Base-by-base conservation (phyloP, 2,113 vertebrate species). In the Coregonus clupeaformis region DNA sequence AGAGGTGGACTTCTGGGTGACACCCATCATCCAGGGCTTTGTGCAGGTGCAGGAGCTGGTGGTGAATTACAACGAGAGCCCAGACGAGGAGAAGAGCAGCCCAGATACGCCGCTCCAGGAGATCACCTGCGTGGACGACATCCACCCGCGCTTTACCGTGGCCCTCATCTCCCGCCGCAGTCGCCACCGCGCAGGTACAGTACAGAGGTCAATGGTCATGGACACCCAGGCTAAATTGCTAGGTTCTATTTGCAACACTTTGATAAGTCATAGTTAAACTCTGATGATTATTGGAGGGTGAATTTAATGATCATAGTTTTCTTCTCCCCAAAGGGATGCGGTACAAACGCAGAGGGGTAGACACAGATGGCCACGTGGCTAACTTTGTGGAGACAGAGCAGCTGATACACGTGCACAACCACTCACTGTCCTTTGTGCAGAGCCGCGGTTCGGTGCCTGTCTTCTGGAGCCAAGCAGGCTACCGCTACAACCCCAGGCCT, bases 311-410 rank as follows among this genome's bases (percentile, higher is more conserved):
- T 49, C 49, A 42, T 75, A 47, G 20, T 13, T 81, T 75, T 2
- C 69, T 83, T 79, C 18, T 30, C 87, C 72, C 78, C 80, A 49
- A 66, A 99, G 98, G 98, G 73, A 99, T 99, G 98, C 92, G 98
- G 22, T 99, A 99, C 84, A 99, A 99, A 76, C 89, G 98, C 24
- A 93, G 98, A 80, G 98, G 98, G 3, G 97, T 98, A 77, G 98
- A 99, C 89, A 93, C 95, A 77, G 95, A 95, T 16, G 97, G 98
- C 68, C 94, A 94, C 2, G 97, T 99, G 83, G 98, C 98, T 5
- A 99, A 99, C 84, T 99, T 97, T 18, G 98, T 99, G 75, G 98
- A 99, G 87, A 99, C 98, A 0, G 98, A 99, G 90, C 98, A 99
- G 83, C 82, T 98, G 86, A 97, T 99, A 87, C 97, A 99, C 16